These are phyloP conservation scores for Rhombomys opimus DNA, from an alignment of 2,113 vertebrate species.

Conservation along the genomic window DNA sequence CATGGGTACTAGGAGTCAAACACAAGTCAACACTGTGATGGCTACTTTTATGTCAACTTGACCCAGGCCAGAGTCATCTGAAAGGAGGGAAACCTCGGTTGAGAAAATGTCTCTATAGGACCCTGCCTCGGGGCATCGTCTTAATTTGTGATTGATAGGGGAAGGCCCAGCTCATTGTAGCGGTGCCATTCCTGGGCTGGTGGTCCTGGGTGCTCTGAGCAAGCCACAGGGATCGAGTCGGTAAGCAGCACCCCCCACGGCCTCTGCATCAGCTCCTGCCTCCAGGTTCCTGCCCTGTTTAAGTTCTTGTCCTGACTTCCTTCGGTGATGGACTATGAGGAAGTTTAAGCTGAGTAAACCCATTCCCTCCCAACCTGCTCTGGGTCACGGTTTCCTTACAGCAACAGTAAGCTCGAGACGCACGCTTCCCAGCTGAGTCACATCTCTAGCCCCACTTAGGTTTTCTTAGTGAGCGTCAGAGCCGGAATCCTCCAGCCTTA, in stretches of 20 bases:
- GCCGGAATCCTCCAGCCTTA: background rate
- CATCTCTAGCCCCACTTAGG: background rate
- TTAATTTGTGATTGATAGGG: background rate
- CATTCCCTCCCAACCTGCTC: background rate
- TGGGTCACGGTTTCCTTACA: background rate
- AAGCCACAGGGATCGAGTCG: background rate
- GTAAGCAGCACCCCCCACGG: background rate
- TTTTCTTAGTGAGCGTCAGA: background rate
- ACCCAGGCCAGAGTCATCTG: background rate
- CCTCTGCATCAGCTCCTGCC: background rate
- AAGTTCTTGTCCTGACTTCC: background rate
- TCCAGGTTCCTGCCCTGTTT: background rate
- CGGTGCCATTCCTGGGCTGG: background rate
- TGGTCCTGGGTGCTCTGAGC: background rate
- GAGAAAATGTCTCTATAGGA: background rate
- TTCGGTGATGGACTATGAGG: background rate
- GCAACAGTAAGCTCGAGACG: background rate
- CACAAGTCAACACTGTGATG: background rate
- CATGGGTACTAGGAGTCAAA: background rate
- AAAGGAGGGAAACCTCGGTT: background rate
- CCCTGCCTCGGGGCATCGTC: background rate
- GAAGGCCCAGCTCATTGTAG: background rate
- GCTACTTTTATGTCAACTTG: background rate
- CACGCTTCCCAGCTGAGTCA: background rate
- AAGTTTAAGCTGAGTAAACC: background rate